Conservation (phyloP, 64 coral and sea anemone species). For the Dendrophyllia cribrosa region DNA sequence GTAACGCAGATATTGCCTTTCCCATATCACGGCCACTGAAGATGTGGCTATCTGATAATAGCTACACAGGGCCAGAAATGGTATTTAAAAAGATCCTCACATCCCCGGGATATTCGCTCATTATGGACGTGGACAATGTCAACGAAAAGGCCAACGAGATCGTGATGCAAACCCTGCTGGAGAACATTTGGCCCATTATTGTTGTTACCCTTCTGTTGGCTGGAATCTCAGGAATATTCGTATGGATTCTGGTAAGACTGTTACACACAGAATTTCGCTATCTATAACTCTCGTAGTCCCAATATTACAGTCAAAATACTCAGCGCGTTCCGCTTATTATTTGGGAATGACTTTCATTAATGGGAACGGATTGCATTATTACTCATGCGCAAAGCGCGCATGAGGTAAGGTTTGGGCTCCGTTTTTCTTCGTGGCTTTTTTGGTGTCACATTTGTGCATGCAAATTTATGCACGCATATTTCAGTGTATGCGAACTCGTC, state of each 20-base stretch:
- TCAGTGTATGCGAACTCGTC: no score
- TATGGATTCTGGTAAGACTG: slow-evolving; percentile 59
- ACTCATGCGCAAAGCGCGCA: no score
- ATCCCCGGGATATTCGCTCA: slow-evolving; percentile 28
- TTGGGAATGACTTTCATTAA: no score
- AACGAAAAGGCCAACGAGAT: slow-evolving; percentile 16
- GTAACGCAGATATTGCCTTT: slow-evolving; percentile 4
- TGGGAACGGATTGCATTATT: no score
- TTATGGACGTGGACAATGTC: slow-evolving; percentile 27
- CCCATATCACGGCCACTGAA: neutral
- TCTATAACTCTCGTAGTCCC: no score
- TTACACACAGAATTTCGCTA: no score
- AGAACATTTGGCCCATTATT: slow-evolving; percentile 50
- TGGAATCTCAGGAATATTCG: slow-evolving; percentile 61
- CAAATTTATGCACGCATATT: no score
- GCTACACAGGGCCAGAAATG: neutral
- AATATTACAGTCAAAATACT: no score
- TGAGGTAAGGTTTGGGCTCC: no score
- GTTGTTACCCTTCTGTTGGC: slow-evolving; percentile 46
- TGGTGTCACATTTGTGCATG: no score
- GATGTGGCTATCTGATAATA: neutral
- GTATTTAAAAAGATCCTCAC: neutral
- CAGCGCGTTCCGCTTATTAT: no score
- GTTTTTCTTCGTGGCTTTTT: no score
- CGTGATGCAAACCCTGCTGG: neutral